Base-by-base conservation (phyloP, 1,140 invertebrate species). In the Drosophila eugracilis region DNA sequence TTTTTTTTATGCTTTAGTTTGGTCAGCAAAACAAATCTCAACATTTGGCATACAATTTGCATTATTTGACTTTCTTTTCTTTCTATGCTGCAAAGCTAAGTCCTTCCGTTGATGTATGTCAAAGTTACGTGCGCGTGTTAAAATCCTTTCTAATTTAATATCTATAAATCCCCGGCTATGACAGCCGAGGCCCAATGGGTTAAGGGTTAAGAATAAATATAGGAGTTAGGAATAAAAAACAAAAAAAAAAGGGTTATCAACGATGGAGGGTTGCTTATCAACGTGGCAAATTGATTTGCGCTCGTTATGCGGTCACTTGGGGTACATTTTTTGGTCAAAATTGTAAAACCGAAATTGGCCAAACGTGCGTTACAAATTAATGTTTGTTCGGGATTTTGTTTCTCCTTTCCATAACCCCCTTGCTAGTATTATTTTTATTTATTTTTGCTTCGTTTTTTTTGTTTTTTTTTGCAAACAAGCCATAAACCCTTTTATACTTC, bases 401-500 rank as follows among this genome's bases (percentile, higher is more conserved):
- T 63, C 32, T 60, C 26, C 28, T 41, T 65, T 39, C 55, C n/a
- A n/a, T n/a, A n/a, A n/a, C n/a, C n/a, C 44, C 52, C 50, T 17
- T 60, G 55, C 60, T 59, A 47, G 37, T 63, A 53, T 69, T 67
- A 67, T 67, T 44, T 66, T 30, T 53, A 67, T 67, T 36, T 67
- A 67, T 48, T 48, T 59, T 59, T 0, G 5, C 14, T 2, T n/a
- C n/a, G n/a, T n/a, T n/a, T n/a, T n/a, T n/a, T 9, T n/a, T n/a
- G n/a, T n/a, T n/a, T 44, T 42, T 52, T 74, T 79, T 86, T 60
- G 49, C 54, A 58, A 88, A 88, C 81, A 88, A 44, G 77, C 84
- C 81, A 81, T 86, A 88, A 88, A 83, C 83, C 83, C 83, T 86
- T 86, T 86, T 88, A 83, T 86, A 86, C 83, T 88, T 86, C 83